These are phyloP conservation scores for Balanococcus diminutus DNA, from an alignment of 2,888 invertebrate genomes.

Conservation along the genomic window DNA sequence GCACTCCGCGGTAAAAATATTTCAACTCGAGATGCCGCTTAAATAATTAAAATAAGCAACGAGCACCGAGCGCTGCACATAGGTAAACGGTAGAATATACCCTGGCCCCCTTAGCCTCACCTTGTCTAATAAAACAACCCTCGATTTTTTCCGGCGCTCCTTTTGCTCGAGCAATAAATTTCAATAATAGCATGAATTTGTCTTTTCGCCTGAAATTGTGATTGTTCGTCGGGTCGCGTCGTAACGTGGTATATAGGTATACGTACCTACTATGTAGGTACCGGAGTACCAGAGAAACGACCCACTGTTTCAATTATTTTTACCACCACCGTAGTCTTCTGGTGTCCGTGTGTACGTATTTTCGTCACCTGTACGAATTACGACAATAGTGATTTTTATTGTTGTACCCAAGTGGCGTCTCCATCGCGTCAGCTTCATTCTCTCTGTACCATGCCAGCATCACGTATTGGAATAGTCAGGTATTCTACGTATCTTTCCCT, in stretches of 20 bases:
- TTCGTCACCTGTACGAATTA: conserved; percentile 1
- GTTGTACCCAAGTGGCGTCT: neutral
- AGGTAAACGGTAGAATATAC: conserved; percentile 1
- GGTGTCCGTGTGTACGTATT: neutral
- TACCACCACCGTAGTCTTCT: neutral
- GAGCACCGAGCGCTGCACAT: neutral
- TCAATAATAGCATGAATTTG: conserved; percentile 17
- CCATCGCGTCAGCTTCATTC: no score
- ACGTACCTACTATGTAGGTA: neutral
- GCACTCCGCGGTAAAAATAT: neutral
- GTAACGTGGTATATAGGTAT: neutral
- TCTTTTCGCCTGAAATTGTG: conserved; percentile 10
- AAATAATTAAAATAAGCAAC: conserved; percentile 17
- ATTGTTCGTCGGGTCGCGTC: conserved; percentile 1
- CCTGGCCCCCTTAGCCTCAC: no score
- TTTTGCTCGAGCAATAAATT: neutral
- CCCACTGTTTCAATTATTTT: neutral
- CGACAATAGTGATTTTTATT: conserved; percentile 18
- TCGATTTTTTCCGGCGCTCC: neutral
- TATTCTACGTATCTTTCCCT: neutral
- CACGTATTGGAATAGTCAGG: neutral
- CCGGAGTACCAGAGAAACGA: neutral
- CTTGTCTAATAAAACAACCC: conserved; percentile 10
- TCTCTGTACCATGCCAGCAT: neutral
- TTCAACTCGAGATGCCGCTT: conserved; percentile 13